Conservation (phyloP, 1,140 invertebrate species). For the Formica selysi region DNA sequence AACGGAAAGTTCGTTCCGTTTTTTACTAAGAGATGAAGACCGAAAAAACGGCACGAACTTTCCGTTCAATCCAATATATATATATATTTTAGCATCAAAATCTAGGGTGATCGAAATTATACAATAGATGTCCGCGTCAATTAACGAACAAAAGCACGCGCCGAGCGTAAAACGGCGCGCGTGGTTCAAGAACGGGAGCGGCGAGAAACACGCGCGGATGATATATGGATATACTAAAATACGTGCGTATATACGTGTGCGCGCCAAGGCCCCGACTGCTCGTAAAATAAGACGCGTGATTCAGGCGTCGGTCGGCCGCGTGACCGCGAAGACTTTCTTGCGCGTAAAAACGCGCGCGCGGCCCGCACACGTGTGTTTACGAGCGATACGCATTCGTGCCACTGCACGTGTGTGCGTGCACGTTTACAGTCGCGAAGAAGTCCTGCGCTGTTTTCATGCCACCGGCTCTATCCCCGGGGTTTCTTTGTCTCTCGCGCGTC, state of each 20-base stretch:
- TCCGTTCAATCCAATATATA: too few relatives aligned
- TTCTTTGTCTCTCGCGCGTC: conserved; percentile 49
- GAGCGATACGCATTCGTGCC: conserved; percentile 19
- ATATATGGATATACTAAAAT: conserved; percentile 61
- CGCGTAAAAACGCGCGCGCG: conserved; percentile 50
- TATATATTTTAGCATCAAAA: neutral
- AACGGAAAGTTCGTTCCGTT: too few relatives aligned
- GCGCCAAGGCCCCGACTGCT: conserved; percentile 20
- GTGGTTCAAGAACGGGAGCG: neutral
- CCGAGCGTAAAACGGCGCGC: neutral
- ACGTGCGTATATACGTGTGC: neutral
- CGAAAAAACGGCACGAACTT: too few relatives aligned
- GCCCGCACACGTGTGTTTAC: conserved; percentile 55
- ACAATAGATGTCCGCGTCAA: neutral
- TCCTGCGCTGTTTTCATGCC: conserved; percentile 50
- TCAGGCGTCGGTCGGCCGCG: conserved; percentile 67
- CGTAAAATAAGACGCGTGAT: conserved; percentile 69
- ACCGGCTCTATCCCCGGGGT: conserved; percentile 18
- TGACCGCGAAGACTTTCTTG: conserved; percentile 67
- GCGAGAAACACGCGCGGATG: conserved; percentile 31
- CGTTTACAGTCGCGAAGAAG: neutral
- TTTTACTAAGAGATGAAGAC: too few relatives aligned
- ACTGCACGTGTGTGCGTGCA: neutral
- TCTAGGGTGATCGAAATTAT: neutral
- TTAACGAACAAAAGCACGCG: conserved; percentile 9